A percentile compares a stretch with the other conserved stretches of the same genome.
Evolutionary conservation across 1,140 invertebrate genomes (phyloP).

Genomic region (Cyphomyrmex costatus): DNA sequence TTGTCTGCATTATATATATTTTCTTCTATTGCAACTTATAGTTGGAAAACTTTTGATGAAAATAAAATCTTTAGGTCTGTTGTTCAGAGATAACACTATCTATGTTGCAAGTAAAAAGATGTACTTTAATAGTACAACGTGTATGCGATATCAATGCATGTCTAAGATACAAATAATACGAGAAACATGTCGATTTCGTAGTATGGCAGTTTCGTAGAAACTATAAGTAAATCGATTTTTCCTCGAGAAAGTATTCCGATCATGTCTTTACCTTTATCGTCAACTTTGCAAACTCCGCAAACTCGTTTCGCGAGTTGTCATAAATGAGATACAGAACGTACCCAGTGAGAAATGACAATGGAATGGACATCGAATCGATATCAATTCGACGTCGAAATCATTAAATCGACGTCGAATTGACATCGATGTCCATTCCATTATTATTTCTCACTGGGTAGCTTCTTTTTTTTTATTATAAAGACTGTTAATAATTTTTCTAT

Average conservation of each 20-base stretch:
- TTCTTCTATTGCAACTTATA: neutral
- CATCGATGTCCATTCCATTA: too few species aligned
- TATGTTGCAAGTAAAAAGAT: neutral
- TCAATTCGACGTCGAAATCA: too few species aligned
- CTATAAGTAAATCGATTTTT: conserved; percentile 41
- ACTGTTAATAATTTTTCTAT: conserved; percentile 25
- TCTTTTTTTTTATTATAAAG: conserved; percentile 50
- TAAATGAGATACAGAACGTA: neutral
- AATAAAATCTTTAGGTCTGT: neutral
- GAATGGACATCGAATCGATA: too few species aligned
- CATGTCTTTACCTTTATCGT: neutral
- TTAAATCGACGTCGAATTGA: too few species aligned
- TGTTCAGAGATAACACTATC: conserved; percentile 23
- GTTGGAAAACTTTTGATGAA: neutral
- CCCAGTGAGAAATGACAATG: too few species aligned
- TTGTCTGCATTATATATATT: neutral
- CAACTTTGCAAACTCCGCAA: conserved; percentile 11
- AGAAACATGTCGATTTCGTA: neutral
- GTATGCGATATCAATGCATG: neutral
- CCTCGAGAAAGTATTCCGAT: conserved; percentile 30
- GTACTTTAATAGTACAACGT: conserved; percentile 17
- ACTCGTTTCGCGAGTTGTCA: neutral
- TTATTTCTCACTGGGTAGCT: too few species aligned
- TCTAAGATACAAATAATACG: neutral
- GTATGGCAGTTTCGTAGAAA: conserved; percentile 47